These are phyloP conservation scores for Microcaecilia unicolor DNA, from an alignment of 2,797 vertebrate genomes.

Conservation along the genomic window DNA sequence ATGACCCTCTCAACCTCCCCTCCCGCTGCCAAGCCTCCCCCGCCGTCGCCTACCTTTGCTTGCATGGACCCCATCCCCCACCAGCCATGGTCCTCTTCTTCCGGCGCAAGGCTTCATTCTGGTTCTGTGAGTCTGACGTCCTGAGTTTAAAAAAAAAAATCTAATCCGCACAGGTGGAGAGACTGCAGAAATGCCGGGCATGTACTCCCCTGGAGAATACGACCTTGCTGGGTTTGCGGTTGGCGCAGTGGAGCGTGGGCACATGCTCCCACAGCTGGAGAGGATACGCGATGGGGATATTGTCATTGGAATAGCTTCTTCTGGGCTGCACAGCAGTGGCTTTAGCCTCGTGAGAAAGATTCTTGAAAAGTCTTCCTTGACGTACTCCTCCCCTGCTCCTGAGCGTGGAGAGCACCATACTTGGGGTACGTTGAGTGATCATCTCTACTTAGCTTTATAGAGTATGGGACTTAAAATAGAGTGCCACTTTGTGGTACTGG, in stretches of 20 bases:
- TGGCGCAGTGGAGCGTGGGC: slow-evolving; percentile 63
- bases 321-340: slow-evolving; percentile 63
- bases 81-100: too few relatives aligned
- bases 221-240: slow-evolving; percentile 77
- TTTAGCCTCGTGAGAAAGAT: slow-evolving; percentile 67
- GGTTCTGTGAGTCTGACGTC: too few relatives aligned
- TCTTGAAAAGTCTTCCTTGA: slow-evolving; percentile 48
- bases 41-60: too few relatives aligned
- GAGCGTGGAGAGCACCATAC: slow-evolving; percentile 48
- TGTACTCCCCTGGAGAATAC: slow-evolving; percentile 51
- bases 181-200: slow-evolving; percentile 54
- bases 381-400: slow-evolving; percentile 54
- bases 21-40: too few relatives aligned
- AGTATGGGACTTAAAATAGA: too few relatives aligned
- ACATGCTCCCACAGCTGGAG: slow-evolving; percentile 46
- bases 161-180: slow-evolving; percentile 53
- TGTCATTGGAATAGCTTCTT: slow-evolving; percentile 69
- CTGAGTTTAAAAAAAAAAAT: too few relatives aligned
- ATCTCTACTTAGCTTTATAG: too few relatives aligned
- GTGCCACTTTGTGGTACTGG: too few relatives aligned
- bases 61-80: too few relatives aligned
- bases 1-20: too few relatives aligned
- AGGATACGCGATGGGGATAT: slow-evolving; percentile 61
- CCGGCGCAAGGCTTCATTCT: too few relatives aligned
- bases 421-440: slow-evolving; percentile 59